Evolutionary conservation across 1,140 invertebrate species (phyloP).

Genomic region (Gonatopus flavifemur): DNA sequence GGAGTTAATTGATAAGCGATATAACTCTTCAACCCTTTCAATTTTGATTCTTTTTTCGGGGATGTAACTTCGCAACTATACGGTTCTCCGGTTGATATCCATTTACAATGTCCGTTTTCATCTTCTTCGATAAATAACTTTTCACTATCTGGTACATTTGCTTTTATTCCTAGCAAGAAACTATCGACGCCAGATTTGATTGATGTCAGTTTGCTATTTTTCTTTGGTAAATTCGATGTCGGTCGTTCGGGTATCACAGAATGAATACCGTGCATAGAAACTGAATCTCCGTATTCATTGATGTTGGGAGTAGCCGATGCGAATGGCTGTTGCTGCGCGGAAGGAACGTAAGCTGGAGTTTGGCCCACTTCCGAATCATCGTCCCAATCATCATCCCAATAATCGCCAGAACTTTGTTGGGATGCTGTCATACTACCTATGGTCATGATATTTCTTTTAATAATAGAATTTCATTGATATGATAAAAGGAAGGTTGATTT

Average conservation of each 20-base stretch:
- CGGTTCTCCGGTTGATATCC: slow-evolving; percentile 70
- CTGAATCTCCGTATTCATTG: slow-evolving; percentile 52
- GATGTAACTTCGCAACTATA: slow-evolving; percentile 88
- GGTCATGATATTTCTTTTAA: too few relatives aligned
- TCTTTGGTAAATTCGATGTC: slow-evolving; percentile 64
- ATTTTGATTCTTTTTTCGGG: slow-evolving; percentile 95
- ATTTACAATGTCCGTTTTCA: slow-evolving; percentile 69
- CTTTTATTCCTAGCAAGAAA: slow-evolving; percentile 81
- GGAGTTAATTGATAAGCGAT: slow-evolving; percentile 96
- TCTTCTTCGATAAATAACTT: slow-evolving; percentile 74
- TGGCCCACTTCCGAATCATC: slow-evolving; percentile 81
- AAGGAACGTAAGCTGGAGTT: slow-evolving; percentile 71
- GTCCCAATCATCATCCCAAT: slow-evolving; percentile 86
- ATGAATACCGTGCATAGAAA: slow-evolving; percentile 55
- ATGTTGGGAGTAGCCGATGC: slow-evolving; percentile 31
- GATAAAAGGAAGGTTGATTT: too few relatives aligned
- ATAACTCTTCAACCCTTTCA: slow-evolving; percentile 96
- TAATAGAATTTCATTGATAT: too few relatives aligned
- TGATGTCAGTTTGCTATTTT: slow-evolving; percentile 86
- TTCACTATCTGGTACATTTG: slow-evolving; percentile 74
- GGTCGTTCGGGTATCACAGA: slow-evolving; percentile 62
- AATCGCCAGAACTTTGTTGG: slow-evolving; percentile 61
- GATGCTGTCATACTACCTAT: slow-evolving; percentile 35
- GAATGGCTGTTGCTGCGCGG: slow-evolving; percentile 53
- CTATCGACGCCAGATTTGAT: slow-evolving; percentile 90